Conservation (phyloP, 2,797 vertebrate species). For the Eulemur albifrons region DNA sequence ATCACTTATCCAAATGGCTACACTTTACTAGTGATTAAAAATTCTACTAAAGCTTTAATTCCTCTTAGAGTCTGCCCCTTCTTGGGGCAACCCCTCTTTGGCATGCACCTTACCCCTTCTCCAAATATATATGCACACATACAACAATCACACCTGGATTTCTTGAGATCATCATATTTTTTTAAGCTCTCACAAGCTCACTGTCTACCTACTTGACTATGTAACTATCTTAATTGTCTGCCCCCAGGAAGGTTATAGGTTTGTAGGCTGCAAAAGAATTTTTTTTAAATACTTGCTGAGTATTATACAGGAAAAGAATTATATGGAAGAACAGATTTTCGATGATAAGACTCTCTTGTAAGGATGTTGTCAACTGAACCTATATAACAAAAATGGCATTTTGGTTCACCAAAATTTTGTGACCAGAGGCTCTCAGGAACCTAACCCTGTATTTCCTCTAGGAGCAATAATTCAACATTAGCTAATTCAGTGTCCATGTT, state of each 20-base stretch:
- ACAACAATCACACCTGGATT: background rate
- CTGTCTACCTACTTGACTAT: background rate
- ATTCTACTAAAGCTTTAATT: background rate
- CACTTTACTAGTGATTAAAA: background rate
- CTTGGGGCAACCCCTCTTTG: background rate
- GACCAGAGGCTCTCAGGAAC: background rate
- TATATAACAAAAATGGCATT: background rate
- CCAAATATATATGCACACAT: background rate
- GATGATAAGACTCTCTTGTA: background rate
- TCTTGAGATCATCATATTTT: background rate
- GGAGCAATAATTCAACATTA: background rate
- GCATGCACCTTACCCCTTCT: background rate
- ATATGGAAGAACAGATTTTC: background rate
- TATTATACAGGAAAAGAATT: background rate
- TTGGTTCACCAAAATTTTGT: background rate
- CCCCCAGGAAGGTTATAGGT: background rate
- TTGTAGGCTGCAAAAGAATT: background rate
- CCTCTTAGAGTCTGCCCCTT: background rate
- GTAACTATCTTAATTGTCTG: background rate
- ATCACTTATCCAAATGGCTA: background rate
- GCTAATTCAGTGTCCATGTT: background rate
- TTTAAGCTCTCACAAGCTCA: background rate
- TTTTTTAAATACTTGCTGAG: background rate
- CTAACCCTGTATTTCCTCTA: background rate
- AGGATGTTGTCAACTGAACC: background rate